Evolutionary conservation across 2,113 vertebrate species (phyloP), one percentile per base, ranked within the genome.

Genomic region (Halcyon senegalensis): DNA sequence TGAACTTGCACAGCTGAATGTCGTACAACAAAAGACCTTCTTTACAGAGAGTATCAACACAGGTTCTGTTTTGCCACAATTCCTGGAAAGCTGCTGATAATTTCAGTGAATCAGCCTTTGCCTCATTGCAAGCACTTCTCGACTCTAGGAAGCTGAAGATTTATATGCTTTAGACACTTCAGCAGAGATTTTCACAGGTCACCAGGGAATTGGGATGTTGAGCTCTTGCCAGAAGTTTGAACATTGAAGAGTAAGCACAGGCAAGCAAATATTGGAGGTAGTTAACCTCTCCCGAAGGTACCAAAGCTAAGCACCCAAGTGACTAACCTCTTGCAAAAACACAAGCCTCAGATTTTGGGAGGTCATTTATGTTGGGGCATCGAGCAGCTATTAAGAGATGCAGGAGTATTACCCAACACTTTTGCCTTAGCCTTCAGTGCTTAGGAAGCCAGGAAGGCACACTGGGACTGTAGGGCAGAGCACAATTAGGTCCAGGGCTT

Each of bases 221-320:
- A 90, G 68, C 68, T 87, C 58, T 48, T 58, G 53, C 48, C 51
- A 62, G 68, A 81, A 92, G 44, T 92, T 35, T 78, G 84, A 93
- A n/a, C 48, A 51, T 0, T 8, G 51, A 95, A 63, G 73, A 87
- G 24, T 31, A 73, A 89, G 80, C 55, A 41, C 11, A 69, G 55
- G 28, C 63, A 53, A 93, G 59, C 59, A 94, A 90, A 67, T 70
- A 90, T 89, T 90, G 80, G 86, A 94, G 17, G 11, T 77, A 74
- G 84, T 94, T 74, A 89, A 51, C 33, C 13, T 81, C 28, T 33
- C 62, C 20, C 6, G 0, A 39, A 86, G 25, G 68, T 37, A 90
- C 58, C 59, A 74, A 51, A 87, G 67, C 31, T 25, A 27, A 90
- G 76, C 41, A 73, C 50, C 11, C 89, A 80, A 37, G 59, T 19